phyloP scores from a whole-genome alignment of 2,888 invertebrate genomes.

The Pycnomerus fuliginosus region DNA sequence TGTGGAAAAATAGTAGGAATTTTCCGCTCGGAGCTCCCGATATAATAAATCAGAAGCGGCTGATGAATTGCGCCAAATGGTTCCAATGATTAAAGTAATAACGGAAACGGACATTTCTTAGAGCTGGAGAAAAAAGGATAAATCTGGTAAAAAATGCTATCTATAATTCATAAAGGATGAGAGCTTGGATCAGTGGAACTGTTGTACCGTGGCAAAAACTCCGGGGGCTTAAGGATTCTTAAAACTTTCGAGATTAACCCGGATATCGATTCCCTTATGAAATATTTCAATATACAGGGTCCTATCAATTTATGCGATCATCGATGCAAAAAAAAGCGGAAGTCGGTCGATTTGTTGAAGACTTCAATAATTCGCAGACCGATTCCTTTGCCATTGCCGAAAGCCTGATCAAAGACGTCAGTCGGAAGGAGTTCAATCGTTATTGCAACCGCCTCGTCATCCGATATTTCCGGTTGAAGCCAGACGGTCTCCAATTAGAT shows the following conservation, averaged over 20 bases:
- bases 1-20: no score
- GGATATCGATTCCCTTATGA: slow-evolving; percentile 6
- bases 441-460: slow-evolving; percentile 34
- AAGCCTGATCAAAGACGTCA: slow-evolving; percentile 31
- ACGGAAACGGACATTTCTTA: slow-evolving; percentile 49
- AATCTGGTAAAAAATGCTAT: slow-evolving; percentile 50
- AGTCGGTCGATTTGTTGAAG: slow-evolving; percentile 28
- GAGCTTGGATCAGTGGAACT: slow-evolving; percentile 41
- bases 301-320: slow-evolving; percentile 24
- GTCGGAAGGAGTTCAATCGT: slow-evolving; percentile 36
- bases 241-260: slow-evolving; percentile 26
- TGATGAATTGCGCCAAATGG: slow-evolving; percentile 54
- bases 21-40: no score
- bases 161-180: slow-evolving; percentile 52
- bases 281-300: slow-evolving; percentile 19
- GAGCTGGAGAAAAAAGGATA: slow-evolving; percentile 44
- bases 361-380: slow-evolving; percentile 30
- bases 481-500: slow-evolving; percentile 24
- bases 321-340: slow-evolving; percentile 26
- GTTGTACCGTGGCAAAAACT: slow-evolving; percentile 33
- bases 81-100: slow-evolving; percentile 55
- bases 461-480: slow-evolving; percentile 30
- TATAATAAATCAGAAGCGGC: slow-evolving; percentile 47
- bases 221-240: slow-evolving; percentile 26
- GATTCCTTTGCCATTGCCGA: slow-evolving; percentile 10